Evolutionary conservation across 2,113 vertebrate genomes (phyloP), one percentile per base, ranked within the genome.

Genomic region (Notarius quadriscutis): DNA sequence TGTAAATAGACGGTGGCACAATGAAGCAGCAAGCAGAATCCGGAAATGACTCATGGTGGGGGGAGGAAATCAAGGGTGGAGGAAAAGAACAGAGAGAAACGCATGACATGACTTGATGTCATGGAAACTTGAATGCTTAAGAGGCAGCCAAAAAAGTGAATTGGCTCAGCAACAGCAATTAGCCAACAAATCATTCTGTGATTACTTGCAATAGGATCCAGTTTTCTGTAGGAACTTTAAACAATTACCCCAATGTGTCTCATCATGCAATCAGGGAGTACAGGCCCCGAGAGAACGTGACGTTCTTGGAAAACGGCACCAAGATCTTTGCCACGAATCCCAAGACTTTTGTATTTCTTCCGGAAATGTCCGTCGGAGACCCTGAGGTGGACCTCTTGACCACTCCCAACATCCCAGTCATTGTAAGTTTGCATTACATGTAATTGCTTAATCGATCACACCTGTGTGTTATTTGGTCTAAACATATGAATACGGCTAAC

Each of bases 381-480:
- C 96, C 98, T 0, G 83, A 95, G 86, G 91, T 94, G 25, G 97
- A 99, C 92, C 87, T 95, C 62, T 86, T 99, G 90, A 95, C 94
- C 86, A 98, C 97, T 1, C 25, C 99, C 89, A 99, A 99, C 94
- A 96, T 99, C 91, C 98, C 98, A 14, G 95, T 93, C n/a, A 94
- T 99, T 96, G 98, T 99, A 95, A 95, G 95, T 91, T 63, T 20
- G 8, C 55, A 63, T 84, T 53, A 48, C 20, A 69, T 7, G 2
- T 60, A 25, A 48, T 41, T 5, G 9, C 22, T 51, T 50, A 60
- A 58, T 63, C 50, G 22, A 63, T 60, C 8, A 34, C 17, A 12
- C 25, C 34, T 41, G 41, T 18, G 5, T 25, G 20, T 65, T 51
- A 6, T 65, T 50, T 83, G 22, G 41, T 14, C 14, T 18, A 53